Evolutionary conservation across 2,888 invertebrate species (phyloP), one percentile per base, ranked within the genome.

Genomic region (Cryptus armator): DNA sequence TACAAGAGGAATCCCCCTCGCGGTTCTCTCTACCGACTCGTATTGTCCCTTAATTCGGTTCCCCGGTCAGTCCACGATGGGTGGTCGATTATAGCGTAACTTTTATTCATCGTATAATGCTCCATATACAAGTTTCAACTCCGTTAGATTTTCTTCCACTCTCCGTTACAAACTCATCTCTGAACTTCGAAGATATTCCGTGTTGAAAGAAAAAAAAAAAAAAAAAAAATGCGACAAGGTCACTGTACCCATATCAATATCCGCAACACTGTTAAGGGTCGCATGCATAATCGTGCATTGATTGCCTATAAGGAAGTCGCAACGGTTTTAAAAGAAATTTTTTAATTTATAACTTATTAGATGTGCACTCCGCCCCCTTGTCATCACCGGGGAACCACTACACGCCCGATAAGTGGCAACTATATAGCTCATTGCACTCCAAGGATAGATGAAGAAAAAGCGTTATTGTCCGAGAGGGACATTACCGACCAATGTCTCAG

Each of bases 261-360:
- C 1, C 56, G 56, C 56, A 4, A 56, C 10, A 24, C 56, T 24
- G 53, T 56, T 56, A 1, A 12, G 19, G 43, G 37, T 16, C 72
- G 68, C 53, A 53, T 71, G 76, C 83, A 80, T 87, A 86, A 88
- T 86, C 84, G 80, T 76, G 84, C 89, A 88, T 89, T 89, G 91
- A 92, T 92, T 90, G 90, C 86, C 24, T 86, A 90, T 90, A 89
- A 91, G 91, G 90, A 91, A 91, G 89, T 79, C 87, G 78, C 88
- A 88, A 19, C 24, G 24, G 24, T 56, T 56, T 12, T 56, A 16
- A 19, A 24, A 56, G 10, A 56, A 12, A 16, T 19, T 19, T 53
- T 19, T 53, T 53, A 53, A 53, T 91, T 92, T 90, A 91, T 84
- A 90, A 89, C 87, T 90, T 90, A 90, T 90, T 89, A 91, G 89